These are phyloP conservation scores for Telmatochromis sp. DNA, from an alignment of 2,113 vertebrate species.

Conservation along the genomic window DNA sequence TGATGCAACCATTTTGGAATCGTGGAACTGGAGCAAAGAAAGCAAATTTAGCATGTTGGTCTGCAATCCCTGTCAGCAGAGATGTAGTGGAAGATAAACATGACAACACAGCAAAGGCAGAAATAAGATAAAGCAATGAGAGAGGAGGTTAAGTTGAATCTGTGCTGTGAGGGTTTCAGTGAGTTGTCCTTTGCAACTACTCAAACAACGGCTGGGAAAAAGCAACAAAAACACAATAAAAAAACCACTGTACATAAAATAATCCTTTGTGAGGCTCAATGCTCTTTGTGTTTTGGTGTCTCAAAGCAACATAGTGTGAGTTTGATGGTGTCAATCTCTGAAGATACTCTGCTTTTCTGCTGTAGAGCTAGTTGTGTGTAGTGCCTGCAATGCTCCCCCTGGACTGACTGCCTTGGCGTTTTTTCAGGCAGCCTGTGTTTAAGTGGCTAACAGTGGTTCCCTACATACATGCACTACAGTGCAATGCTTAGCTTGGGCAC, in stretches of 20 bases:
- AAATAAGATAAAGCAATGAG: neutral
- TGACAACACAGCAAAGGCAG: neutral
- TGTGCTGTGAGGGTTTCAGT: neutral
- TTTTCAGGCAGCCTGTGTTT: neutral
- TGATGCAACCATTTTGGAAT: conserved; percentile 82
- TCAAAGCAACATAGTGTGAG: neutral
- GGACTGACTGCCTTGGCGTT: neutral
- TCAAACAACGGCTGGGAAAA: neutral
- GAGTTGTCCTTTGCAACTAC: neutral
- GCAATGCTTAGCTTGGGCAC: neutral
- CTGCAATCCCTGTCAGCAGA: neutral
- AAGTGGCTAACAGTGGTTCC: neutral
- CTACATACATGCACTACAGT: neutral
- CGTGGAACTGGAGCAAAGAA: conserved; percentile 56
- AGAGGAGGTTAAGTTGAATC: neutral
- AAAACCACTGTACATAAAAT: neutral
- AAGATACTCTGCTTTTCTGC: neutral
- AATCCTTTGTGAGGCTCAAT: neutral
- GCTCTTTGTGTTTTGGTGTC: neutral
- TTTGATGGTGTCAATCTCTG: neutral
- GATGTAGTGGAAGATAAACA: neutral
- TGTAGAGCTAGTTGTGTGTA: neutral
- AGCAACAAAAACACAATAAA: neutral
- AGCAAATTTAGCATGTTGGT: neutral
- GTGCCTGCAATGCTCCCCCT: neutral